phyloP scores from a whole-genome alignment of 37 sponge, comb jelly and placozoan genomes.

The Theonella swinhoei region DNA sequence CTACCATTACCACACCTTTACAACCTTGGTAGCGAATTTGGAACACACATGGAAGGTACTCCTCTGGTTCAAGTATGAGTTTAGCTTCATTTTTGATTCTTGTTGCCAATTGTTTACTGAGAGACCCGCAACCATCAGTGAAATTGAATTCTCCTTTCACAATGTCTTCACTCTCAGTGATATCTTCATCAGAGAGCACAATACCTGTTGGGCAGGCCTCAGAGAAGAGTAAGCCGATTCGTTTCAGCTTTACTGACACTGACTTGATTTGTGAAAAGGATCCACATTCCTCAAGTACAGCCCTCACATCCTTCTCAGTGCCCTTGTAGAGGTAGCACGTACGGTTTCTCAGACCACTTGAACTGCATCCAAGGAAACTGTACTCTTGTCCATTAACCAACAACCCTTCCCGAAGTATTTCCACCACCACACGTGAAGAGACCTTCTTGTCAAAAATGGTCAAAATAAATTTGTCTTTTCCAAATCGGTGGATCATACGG shows the following conservation, averaged over 20 bases:
- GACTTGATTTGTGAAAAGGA: constrained; percentile 47
- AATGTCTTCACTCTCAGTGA: constrained; percentile 52
- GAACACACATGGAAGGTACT: constrained; percentile 67
- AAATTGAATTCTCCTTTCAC: constrained; percentile 49
- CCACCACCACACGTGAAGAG: background rate
- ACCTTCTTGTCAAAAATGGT: constrained; percentile 24
- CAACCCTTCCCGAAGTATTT: constrained; percentile 34
- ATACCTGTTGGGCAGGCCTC: constrained; percentile 48
- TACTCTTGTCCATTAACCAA: constrained; percentile 54
- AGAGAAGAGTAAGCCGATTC: constrained; percentile 84
- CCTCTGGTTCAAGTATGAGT: constrained; percentile 24
- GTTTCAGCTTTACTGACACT: constrained; percentile 59
- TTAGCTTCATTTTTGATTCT: constrained; percentile 20
- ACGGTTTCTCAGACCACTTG: constrained; percentile 67
- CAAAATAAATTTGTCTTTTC: constrained; percentile 18
- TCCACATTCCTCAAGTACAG: constrained; percentile 62
- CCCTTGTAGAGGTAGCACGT: constrained; percentile 71
- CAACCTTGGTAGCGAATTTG: constrained; percentile 82
- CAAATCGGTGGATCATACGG: constrained; percentile 41
- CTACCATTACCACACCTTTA: constrained; percentile 71
- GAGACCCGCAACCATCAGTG: constrained; percentile 87
- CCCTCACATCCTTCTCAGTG: constrained; percentile 7
- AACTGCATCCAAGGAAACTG: constrained; percentile 72
- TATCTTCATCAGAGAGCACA: constrained; percentile 29
- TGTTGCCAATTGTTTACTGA: constrained; percentile 47